These are phyloP conservation scores for Cavia aperea DNA, from an alignment of 2,113 vertebrate genomes.

Conservation along the genomic window DNA sequence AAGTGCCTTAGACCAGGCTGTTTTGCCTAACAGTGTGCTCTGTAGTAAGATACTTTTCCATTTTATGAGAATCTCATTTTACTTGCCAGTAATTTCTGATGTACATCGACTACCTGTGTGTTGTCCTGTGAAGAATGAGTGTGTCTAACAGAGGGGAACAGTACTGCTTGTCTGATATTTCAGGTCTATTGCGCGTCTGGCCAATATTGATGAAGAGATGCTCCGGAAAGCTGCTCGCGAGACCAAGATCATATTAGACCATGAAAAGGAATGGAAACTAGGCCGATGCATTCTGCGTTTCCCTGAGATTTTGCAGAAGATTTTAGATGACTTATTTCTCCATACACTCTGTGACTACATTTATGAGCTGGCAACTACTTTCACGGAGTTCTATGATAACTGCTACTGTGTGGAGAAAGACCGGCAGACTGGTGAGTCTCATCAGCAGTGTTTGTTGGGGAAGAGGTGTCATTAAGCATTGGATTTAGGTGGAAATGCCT, in stretches of 20 bases:
- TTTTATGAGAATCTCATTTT: not conserved
- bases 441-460: rapidly evolving
- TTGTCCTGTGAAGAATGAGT: not conserved
- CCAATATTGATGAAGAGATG: slow-evolving; percentile 82
- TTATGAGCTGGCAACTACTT: slow-evolving; percentile 96
- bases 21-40: not conserved
- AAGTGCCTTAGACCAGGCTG: not conserved
- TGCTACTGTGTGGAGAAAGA: slow-evolving; percentile 99
- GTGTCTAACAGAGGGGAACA: not conserved
- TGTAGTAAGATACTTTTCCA: not conserved
- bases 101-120: not conserved
- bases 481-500: not conserved
- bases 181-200: slow-evolving; percentile 93
- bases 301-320: slow-evolving; percentile 94
- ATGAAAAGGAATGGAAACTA: slow-evolving; percentile 97
- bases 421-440: slow-evolving; percentile 87
- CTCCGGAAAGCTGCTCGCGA: slow-evolving; percentile 84
- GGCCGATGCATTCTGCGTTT: slow-evolving; percentile 93
- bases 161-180: not conserved
- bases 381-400: slow-evolving; percentile 98
- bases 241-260: slow-evolving; percentile 85
- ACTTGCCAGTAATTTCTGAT: not conserved
- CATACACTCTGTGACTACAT: slow-evolving; percentile 95
- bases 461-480: not conserved
- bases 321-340: slow-evolving; percentile 90